Evolutionary conservation across 2,113 vertebrate genomes (phyloP), one percentile per base, ranked within the genome.

Genomic region (Alethe castanea): DNA sequence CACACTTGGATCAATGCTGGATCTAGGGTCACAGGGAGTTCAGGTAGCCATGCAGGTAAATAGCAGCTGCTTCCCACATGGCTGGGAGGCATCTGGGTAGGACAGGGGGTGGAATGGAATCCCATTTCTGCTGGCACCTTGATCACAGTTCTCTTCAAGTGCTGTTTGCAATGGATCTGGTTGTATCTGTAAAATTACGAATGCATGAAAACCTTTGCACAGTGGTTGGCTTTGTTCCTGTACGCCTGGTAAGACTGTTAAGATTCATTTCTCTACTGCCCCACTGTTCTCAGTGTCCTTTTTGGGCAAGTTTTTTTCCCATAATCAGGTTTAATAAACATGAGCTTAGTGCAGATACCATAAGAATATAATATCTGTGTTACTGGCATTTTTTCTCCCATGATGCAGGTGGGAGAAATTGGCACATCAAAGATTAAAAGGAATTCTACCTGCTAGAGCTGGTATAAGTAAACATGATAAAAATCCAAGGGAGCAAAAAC

Each of bases 31-130:
- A 24, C 10, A 40, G 25, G 74, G 62, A 82, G 66, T 64, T 61
- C 2, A 1, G 33, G n/a, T 2, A 45, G 22, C 23, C 10, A 3
- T 3, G n/a, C 11, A 57, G 28, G 28, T 53, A 82, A 35, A 4
- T 13, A n/a, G 13, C 61, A 83, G 59, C n/a, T 57, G 38, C 56
- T 74, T 74, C 52, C 54, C 47, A 59, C 8, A 3, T 6, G 19
- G 14, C 12, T 82, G 28, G 3, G 2, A 80, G 54, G 14, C 20
- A 52, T 1, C 0, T 18, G 24, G 47, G 60, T 17, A 12, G 17
- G 24, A 36, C 6, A n/a, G 4, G 18, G 19, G 9, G 4, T 36
- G 29, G 50, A 65, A 42, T 44, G 22, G 50, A 57, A 50, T 72
- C 12, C 35, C 35, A 40, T 29, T 79, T 64, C 35, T 84, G 12